Conservation (phyloP, 2,797 vertebrate genomes). For the Manis pentadactyla region DNA sequence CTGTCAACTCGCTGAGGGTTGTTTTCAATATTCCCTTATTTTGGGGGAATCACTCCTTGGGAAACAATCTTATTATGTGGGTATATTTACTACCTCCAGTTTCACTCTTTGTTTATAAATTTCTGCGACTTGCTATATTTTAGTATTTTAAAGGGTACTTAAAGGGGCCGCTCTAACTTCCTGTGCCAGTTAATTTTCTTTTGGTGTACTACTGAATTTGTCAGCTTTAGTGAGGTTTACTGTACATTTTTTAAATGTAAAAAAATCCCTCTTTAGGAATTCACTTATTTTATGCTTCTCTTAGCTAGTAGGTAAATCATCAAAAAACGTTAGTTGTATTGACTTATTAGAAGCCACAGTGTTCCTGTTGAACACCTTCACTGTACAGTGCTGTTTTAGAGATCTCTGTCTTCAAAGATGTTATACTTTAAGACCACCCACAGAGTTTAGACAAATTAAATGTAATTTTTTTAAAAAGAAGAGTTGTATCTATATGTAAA, state of each 20-base stretch:
- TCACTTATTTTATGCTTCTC: background rate
- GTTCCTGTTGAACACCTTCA: conserved; percentile 1
- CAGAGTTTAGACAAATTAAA: conserved; percentile 12
- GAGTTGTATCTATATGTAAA: conserved; percentile 15
- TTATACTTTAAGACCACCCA: background rate
- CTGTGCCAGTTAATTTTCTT: background rate
- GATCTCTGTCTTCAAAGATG: background rate
- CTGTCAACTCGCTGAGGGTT: background rate
- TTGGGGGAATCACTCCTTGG: background rate
- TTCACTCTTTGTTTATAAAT: conserved; percentile 43
- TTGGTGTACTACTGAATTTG: background rate
- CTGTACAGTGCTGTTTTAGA: background rate
- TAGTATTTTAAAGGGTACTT: conserved; percentile 28
- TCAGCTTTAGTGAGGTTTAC: background rate
- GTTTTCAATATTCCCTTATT: background rate
- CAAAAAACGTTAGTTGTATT: background rate
- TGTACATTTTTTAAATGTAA: conserved; percentile 6
- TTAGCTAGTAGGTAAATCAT: conserved; percentile 12
- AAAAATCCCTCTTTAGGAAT: conserved; percentile 1
- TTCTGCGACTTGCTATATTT: conserved; percentile 1
- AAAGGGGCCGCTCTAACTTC: conserved; percentile 19
- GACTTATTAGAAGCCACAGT: background rate
- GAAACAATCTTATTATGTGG: background rate
- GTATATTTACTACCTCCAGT: background rate
- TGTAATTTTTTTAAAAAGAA: background rate